These are phyloP conservation scores for Lerista edwardsae DNA, from an alignment of 2,797 vertebrate species.

Conservation along the genomic window DNA sequence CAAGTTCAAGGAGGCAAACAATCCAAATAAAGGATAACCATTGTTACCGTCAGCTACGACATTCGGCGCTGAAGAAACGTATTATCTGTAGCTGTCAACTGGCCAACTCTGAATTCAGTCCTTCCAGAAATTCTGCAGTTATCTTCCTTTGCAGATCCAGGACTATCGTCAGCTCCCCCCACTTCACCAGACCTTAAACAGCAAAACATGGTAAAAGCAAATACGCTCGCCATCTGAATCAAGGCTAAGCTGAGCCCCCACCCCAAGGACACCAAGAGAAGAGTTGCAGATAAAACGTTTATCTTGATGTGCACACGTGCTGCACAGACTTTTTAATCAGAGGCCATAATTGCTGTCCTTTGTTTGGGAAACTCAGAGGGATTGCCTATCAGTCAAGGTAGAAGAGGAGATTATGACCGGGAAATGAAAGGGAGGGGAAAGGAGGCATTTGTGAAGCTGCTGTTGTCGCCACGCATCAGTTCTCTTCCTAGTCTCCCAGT, in stretches of 20 bases:
- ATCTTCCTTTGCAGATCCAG: conserved; percentile 33
- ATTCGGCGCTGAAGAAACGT: conserved; percentile 3
- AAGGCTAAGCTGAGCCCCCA: not conserved
- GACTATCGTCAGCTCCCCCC: not conserved
- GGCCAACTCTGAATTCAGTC: not conserved
- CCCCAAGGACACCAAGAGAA: not conserved
- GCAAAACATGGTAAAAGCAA: conserved; percentile 5
- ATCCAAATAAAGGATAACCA: conserved; percentile 18
- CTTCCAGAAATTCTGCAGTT: not conserved
- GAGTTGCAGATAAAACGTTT: not conserved
- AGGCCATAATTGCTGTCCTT: conserved; percentile 20
- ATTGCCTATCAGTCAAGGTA: conserved; percentile 1
- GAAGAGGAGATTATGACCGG: not conserved
- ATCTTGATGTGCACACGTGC: conserved; percentile 13
- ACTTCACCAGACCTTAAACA: not conserved
- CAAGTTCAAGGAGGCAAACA: not conserved
- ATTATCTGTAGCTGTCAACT: not conserved
- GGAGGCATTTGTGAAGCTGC: not conserved
- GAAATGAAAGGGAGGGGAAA: not conserved
- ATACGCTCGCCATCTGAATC: not conserved
- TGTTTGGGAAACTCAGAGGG: conserved; percentile 23
- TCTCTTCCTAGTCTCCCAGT: not conserved
- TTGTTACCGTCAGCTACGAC: not conserved
- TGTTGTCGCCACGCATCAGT: not conserved
- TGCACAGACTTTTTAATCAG: conserved; percentile 17